Percentiles rank a stretch among this genome's conserved stretches.
Evolutionary conservation across 1,140 invertebrate species (phyloP).

Genomic region (Helicoverpa armigera): DNA sequence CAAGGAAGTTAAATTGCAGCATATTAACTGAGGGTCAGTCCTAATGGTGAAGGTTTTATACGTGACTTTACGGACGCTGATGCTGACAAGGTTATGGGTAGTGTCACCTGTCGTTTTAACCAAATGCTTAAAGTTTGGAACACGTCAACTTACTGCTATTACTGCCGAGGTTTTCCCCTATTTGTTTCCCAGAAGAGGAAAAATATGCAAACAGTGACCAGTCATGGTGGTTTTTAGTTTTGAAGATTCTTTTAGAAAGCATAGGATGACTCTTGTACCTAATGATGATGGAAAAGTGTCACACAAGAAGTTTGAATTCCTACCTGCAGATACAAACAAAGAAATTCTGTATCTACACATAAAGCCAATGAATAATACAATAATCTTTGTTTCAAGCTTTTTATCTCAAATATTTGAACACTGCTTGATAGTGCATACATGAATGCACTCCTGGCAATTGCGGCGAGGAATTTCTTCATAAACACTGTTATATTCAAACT

Average conservation of each 20-base stretch:
- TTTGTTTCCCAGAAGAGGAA: too few relatives aligned
- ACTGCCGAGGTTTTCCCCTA: too few relatives aligned
- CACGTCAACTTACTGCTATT: too few relatives aligned
- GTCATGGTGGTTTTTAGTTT: not conserved
- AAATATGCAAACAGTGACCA: not conserved
- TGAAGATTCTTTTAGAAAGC: not conserved
- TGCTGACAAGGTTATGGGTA: conserved; percentile 12
- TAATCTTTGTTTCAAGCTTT: conserved; percentile 7
- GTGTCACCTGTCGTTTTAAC: not conserved
- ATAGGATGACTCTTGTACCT: not conserved
- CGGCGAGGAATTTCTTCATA: not conserved
- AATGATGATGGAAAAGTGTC: too few relatives aligned
- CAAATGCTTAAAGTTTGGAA: not conserved
- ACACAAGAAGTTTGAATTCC: not conserved
- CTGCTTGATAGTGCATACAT: not conserved
- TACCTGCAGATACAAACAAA: not conserved
- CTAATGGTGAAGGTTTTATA: conserved; percentile 1
- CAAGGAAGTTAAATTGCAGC: conserved; percentile 8
- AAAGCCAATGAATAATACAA: not conserved
- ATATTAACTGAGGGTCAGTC: not conserved
- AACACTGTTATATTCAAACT: not conserved
- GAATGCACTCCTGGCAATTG: not conserved
- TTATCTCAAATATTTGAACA: conserved; percentile 3
- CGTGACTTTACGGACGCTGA: not conserved
- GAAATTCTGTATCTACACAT: conserved; percentile 1